Evolutionary conservation across 1,140 invertebrate genomes (phyloP).

Genomic region (Mamestra configurata): DNA sequence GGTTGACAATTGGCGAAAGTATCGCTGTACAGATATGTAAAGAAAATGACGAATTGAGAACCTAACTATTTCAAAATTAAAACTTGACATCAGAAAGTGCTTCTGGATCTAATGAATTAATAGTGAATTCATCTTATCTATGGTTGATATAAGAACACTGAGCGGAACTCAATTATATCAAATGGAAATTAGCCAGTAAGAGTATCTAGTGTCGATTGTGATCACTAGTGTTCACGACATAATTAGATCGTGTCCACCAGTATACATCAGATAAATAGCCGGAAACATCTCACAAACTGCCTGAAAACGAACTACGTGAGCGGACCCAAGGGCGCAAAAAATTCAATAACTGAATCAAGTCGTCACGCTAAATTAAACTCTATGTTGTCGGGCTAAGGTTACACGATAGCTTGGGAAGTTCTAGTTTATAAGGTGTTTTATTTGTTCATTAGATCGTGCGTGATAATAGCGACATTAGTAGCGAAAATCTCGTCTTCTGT

Average conservation of each 20-base stretch:
- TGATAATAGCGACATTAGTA: slow-evolving; percentile 56
- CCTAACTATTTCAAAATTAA: too few species aligned
- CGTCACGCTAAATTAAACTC: not conserved
- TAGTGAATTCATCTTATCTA: too few species aligned
- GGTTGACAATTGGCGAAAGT: too few species aligned
- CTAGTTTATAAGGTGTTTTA: slow-evolving; percentile 27
- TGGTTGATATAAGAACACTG: too few species aligned
- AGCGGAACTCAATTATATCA: too few species aligned
- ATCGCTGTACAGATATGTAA: too few species aligned
- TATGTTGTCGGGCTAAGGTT: not conserved
- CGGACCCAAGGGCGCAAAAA: not conserved
- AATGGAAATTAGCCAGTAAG: not conserved
- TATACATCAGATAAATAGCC: slow-evolving; percentile 38
- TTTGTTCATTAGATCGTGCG: slow-evolving; percentile 38
- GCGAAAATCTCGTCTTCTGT: slow-evolving; percentile 50
- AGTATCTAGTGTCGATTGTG: not conserved
- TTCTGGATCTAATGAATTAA: too few species aligned
- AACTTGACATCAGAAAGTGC: too few species aligned
- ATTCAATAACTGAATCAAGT: slow-evolving; percentile 5
- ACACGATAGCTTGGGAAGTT: not conserved
- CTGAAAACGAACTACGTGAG: slow-evolving; percentile 48
- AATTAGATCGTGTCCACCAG: slow-evolving; percentile 11
- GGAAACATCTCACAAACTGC: slow-evolving; percentile 49
- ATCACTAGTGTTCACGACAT: slow-evolving; percentile 13
- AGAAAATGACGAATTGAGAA: too few species aligned